phyloP scores from a whole-genome alignment of 2,797 vertebrate genomes.

The Lagorchestes hirsutus region DNA sequence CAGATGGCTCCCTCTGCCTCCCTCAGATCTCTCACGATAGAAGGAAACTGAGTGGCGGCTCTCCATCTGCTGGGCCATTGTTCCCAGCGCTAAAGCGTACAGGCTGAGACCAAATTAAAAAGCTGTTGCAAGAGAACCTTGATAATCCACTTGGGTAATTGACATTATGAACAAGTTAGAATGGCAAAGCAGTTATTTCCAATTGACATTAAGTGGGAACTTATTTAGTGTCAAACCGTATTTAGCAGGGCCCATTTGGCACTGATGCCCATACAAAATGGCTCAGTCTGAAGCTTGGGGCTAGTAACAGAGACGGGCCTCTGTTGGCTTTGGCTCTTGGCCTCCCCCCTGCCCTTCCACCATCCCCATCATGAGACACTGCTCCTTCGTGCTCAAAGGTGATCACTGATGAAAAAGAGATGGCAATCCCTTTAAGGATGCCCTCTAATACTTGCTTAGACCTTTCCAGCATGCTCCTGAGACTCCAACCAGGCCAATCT shows the following conservation, averaged over 20 bases:
- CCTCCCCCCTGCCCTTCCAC: neutral
- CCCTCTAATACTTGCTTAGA: neutral
- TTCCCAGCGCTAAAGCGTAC: conserved; percentile 28
- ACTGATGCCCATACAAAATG: fast-evolving
- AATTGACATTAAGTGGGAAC: conserved; percentile 6
- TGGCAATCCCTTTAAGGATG: neutral
- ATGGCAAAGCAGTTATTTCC: neutral
- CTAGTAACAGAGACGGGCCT: neutral
- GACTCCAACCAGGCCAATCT: neutral
- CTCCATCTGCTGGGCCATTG: conserved; percentile 68
- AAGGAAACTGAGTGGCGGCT: conserved; percentile 57
- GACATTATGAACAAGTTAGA: conserved; percentile 12
- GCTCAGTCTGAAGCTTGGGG: neutral
- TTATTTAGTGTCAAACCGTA: neutral
- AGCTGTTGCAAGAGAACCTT: neutral
- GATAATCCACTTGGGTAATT: conserved; percentile 43
- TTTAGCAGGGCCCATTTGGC: neutral
- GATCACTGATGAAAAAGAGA: neutral
- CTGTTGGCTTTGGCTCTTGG: neutral
- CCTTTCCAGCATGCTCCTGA: neutral
- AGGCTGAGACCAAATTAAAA: conserved; percentile 15
- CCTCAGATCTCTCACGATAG: neutral
- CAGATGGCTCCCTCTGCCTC: conserved; percentile 67
- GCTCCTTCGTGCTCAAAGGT: neutral
- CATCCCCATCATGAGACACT: neutral